A percentile compares a stretch with the other conserved stretches of the same genome.
phyloP scores from a whole-genome alignment of 2,888 invertebrate species.

The Vannuccia rotundouncinata region DNA sequence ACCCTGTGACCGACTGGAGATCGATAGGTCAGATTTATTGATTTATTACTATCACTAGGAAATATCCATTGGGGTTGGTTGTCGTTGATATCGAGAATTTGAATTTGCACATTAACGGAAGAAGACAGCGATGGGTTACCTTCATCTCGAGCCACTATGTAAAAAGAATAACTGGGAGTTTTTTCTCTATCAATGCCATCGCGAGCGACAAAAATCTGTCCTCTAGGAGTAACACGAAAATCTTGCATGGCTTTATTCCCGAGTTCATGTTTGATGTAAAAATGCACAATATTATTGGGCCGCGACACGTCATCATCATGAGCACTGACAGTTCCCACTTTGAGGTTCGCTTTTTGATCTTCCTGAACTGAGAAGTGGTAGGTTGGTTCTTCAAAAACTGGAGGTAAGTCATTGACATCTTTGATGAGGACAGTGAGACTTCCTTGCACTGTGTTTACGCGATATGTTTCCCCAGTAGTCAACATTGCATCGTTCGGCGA shows the following conservation, averaged over 20 bases:
- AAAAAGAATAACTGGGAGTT: conserved; percentile 32
- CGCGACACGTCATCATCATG: conserved; percentile 35
- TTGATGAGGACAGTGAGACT: conserved; percentile 27
- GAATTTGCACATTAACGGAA: conserved; percentile 37
- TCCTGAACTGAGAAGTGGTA: conserved; percentile 37
- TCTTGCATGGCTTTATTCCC: conserved; percentile 24
- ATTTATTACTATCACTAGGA: conserved; percentile 28
- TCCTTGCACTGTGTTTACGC: neutral
- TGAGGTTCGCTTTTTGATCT: conserved; percentile 17
- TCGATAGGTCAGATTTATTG: conserved; percentile 35
- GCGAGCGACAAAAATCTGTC: conserved; percentile 33
- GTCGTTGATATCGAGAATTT: conserved; percentile 38
- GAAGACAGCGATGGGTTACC: conserved; percentile 30
- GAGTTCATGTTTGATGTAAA: conserved; percentile 29
- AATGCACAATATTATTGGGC: conserved; percentile 19
- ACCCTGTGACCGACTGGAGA: conserved; percentile 35
- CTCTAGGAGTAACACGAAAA: conserved; percentile 25
- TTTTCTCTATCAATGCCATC: conserved; percentile 33
- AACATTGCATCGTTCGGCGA: conserved; percentile 1
- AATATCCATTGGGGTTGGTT: conserved; percentile 38
- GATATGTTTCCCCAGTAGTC: neutral
- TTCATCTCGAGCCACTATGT: conserved; percentile 31
- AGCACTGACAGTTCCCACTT: conserved; percentile 35
- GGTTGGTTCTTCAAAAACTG: conserved; percentile 31
- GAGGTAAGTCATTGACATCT: conserved; percentile 38